Evolutionary conservation across 2,797 vertebrate species (phyloP).

Genomic region (Rhinatrema bivittatum): DNA sequence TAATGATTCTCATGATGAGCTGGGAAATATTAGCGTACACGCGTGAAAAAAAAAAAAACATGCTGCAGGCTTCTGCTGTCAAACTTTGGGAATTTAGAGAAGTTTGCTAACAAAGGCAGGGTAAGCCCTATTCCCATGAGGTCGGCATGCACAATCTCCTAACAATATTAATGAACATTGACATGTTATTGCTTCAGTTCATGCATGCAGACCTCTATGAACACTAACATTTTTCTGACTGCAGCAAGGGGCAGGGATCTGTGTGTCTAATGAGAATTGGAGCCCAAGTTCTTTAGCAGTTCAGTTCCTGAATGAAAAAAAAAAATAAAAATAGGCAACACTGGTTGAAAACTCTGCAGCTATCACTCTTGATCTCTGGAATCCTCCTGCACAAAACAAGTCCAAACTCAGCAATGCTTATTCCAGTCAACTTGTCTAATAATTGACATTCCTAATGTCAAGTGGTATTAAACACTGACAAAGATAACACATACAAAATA

Average conservation of each 20-base stretch:
- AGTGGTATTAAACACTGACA: not conserved
- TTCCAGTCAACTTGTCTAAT: not conserved
- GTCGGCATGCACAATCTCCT: constrained; percentile 4
- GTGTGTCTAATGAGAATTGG: not conserved
- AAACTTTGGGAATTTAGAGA: constrained; percentile 6
- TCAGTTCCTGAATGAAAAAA: constrained; percentile 12
- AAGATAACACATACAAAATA: not conserved
- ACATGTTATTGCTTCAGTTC: not conserved
- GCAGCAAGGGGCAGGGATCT: not conserved
- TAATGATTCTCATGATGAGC: not conserved
- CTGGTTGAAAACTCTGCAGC: not conserved
- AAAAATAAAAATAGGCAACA: not conserved
- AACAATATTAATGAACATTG: constrained; percentile 15
- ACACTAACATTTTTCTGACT: constrained; percentile 8
- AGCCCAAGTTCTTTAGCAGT: not conserved
- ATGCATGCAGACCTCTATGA: constrained; percentile 3
- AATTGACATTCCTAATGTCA: not conserved
- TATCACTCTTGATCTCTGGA: not conserved
- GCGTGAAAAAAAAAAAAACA: constrained; percentile 17
- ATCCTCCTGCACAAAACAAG: not conserved
- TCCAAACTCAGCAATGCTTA: not conserved
- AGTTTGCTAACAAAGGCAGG: constrained; percentile 12
- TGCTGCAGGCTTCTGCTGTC: constrained; percentile 4
- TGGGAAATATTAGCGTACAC: constrained; percentile 21
- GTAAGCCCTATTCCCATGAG: constrained; percentile 3